Evolutionary conservation across 2,888 invertebrate species (phyloP).

Genomic region (Esperia sulphurella): DNA sequence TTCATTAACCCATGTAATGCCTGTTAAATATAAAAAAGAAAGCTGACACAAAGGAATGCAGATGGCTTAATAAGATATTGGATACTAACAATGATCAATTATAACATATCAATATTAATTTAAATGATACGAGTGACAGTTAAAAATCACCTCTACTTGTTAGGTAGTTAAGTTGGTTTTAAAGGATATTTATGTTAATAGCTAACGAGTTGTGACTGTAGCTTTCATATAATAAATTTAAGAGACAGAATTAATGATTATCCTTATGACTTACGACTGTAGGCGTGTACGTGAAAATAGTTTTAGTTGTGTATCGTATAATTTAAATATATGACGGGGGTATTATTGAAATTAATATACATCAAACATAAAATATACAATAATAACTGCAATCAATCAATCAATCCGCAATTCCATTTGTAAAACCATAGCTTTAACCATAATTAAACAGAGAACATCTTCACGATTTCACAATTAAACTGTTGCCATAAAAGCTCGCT

Average conservation of each 20-base stretch:
- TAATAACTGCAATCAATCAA: too few relatives aligned
- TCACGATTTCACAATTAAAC: constrained; percentile 13
- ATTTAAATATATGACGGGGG: too few relatives aligned
- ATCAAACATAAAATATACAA: too few relatives aligned
- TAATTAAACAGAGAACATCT: constrained; percentile 1
- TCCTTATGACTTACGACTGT: constrained; percentile 14
- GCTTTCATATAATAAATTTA: constrained; percentile 17
- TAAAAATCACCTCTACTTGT: constrained; percentile 8
- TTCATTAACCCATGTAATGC: constrained; percentile 2
- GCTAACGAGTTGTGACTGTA: constrained; percentile 14
- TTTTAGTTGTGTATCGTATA: background rate
- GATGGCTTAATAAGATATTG: constrained; percentile 29
- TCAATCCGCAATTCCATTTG: background rate
- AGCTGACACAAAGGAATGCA: constrained; percentile 22
- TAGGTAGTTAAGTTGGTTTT: constrained; percentile 12
- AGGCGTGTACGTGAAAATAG: background rate
- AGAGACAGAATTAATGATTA: constrained; percentile 20
- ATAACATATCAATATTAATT: constrained; percentile 31
- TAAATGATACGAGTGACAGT: constrained; percentile 12
- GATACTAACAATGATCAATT: constrained; percentile 29
- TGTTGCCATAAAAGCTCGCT: constrained; percentile 6
- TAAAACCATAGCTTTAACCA: constrained; percentile 2
- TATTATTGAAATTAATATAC: too few relatives aligned
- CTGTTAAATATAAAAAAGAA: constrained; percentile 12
- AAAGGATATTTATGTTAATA: background rate